Evolutionary conservation across 2,797 vertebrate species (phyloP).

Genomic region (Gallinago solitaria): DNA sequence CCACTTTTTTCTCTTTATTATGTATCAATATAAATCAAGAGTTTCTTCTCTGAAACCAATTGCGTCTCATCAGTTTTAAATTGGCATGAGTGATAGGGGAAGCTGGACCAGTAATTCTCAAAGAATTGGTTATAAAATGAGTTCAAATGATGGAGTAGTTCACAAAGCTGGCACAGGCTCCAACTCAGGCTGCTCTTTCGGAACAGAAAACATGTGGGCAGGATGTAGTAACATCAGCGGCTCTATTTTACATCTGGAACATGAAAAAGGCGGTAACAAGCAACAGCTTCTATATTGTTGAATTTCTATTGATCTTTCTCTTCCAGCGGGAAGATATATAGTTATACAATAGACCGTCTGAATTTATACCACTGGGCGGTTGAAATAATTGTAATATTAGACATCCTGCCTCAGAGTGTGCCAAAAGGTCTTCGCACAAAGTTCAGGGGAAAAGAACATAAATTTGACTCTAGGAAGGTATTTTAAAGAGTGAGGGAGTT

Average conservation of each 20-base stretch:
- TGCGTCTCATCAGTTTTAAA: background rate
- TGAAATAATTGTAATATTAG: background rate
- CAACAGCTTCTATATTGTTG: background rate
- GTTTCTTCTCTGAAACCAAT: background rate
- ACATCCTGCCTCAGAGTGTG: background rate
- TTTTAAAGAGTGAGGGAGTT: background rate
- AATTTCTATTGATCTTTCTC: background rate
- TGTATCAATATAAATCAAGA: background rate
- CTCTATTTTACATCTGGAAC: background rate
- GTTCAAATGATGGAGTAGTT: background rate
- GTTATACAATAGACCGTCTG: background rate
- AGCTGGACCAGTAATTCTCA: background rate
- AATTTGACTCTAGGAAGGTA: background rate
- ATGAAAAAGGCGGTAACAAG: background rate
- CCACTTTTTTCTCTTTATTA: background rate
- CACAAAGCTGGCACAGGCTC: background rate
- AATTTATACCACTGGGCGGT: background rate
- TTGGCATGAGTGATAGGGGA: background rate
- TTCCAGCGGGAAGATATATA: background rate
- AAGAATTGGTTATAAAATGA: background rate
- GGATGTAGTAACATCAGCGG: background rate
- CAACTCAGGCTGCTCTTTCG: background rate
- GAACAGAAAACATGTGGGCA: background rate
- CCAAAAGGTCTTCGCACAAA: background rate
- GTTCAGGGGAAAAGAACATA: background rate